Evolutionary conservation across 1,140 invertebrate species (phyloP).

Genomic region (Drosophila pandora): DNA sequence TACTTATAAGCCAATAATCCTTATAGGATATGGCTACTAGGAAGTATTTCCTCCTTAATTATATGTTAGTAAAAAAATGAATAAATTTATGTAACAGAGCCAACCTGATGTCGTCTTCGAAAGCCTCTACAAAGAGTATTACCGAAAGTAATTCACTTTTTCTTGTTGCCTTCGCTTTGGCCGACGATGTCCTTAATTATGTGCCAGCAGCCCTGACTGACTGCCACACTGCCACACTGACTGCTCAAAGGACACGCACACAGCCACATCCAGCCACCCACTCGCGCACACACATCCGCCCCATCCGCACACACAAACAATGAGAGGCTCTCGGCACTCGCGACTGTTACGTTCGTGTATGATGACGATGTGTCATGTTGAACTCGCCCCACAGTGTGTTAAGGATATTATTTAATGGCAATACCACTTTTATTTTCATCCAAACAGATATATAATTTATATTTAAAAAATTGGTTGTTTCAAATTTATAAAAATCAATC

Average conservation of each 20-base stretch:
- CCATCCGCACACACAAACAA: slow-evolving; percentile 17
- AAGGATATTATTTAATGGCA: background rate
- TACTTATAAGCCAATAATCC: too few species aligned
- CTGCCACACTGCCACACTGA: slow-evolving; percentile 71
- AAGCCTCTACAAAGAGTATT: slow-evolving; percentile 22
- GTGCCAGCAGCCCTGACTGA: slow-evolving; percentile 77
- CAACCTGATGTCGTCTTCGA: background rate
- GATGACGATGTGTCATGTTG: slow-evolving; percentile 73
- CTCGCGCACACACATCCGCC: slow-evolving; percentile 18
- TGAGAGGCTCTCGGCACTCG: slow-evolving; percentile 57
- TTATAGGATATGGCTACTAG: too few species aligned
- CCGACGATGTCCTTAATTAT: slow-evolving; percentile 76
- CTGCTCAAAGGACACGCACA: slow-evolving; percentile 64
- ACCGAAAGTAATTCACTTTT: slow-evolving; percentile 34
- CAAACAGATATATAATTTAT: too few species aligned
- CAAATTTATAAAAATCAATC: too few species aligned
- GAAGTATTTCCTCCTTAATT: too few species aligned
- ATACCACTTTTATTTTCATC: too few species aligned
- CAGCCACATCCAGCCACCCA: slow-evolving; percentile 15
- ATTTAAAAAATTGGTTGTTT: too few species aligned
- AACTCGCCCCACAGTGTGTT: slow-evolving; percentile 7
- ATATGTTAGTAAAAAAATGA: too few species aligned
- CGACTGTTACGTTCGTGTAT: slow-evolving; percentile 51
- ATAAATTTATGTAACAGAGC: background rate
- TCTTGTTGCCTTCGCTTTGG: slow-evolving; percentile 48